Percentiles rank a stretch among this genome's conserved stretches.
Conservation (phyloP, 2,797 vertebrate species). For the Eptatretus atami region DNA sequence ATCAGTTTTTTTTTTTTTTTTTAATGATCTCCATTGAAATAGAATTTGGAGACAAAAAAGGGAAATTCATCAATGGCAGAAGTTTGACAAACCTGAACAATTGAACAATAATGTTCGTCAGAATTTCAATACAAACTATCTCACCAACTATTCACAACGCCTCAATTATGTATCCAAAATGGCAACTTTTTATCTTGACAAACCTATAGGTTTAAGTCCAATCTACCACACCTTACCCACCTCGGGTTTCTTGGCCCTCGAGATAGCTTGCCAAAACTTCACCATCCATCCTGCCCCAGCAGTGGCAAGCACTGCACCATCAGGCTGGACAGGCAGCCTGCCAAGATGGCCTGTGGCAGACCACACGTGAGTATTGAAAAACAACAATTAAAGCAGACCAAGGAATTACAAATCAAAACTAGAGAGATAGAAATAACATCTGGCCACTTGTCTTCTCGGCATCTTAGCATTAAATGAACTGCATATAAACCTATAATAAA, state of each 20-base stretch:
- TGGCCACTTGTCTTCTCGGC: too few species aligned
- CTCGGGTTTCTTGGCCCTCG: slow-evolving; percentile 61
- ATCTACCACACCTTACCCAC: slow-evolving; percentile 15
- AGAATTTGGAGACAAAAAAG: neutral
- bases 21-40: neutral
- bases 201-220: too few species aligned
- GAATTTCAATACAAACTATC: neutral
- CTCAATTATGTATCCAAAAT: too few species aligned
- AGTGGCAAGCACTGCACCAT: slow-evolving; percentile 76
- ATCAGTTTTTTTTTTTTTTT: neutral
- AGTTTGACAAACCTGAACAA: neutral
- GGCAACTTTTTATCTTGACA: too few species aligned
- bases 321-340: slow-evolving; percentile 81
- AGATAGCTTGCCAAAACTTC: slow-evolving; percentile 98
- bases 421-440: neutral
- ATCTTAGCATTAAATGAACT: neutral
- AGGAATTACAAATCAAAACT: neutral
- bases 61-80: neutral
- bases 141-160: neutral
- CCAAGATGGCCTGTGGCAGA: slow-evolving; percentile 39
- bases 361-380: neutral
- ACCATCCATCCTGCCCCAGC: slow-evolving; percentile 92
- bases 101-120: neutral
- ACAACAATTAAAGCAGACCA: neutral
- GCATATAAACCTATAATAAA: too few species aligned